Evolutionary conservation across 1,140 invertebrate species (phyloP).

Genomic region (Archegozetes longisetosus): DNA sequence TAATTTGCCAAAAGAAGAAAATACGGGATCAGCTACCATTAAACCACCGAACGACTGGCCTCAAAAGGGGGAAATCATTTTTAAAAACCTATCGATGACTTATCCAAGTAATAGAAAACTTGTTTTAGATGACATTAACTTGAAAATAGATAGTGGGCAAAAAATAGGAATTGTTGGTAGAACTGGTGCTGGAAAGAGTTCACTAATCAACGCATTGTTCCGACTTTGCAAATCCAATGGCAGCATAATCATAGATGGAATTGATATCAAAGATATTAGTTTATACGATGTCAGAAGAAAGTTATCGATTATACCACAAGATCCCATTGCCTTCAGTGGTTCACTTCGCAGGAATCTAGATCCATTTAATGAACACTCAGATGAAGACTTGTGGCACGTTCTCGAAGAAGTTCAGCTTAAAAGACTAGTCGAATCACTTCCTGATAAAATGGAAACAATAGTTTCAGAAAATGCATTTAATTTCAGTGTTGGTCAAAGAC

Average conservation of each 20-base stretch:
- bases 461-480: not conserved
- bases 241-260: conserved; percentile 27
- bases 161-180: conserved; percentile 70
- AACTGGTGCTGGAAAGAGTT: conserved; percentile 81
- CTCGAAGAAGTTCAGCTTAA: conserved; percentile 24
- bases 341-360: conserved; percentile 29
- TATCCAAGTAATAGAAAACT: conserved; percentile 39
- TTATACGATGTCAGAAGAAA: conserved; percentile 17
- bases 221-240: conserved; percentile 49
- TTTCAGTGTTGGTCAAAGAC: conserved; percentile 28
- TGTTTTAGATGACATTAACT: conserved; percentile 31
- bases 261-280: conserved; percentile 26
- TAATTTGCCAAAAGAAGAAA: conserved; percentile 38
- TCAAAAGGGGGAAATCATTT: conserved; percentile 46
- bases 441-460: conserved; percentile 20
- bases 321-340: conserved; percentile 31
- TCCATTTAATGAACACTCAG: conserved; percentile 23
- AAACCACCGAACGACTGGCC: conserved; percentile 39
- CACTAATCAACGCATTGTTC: conserved; percentile 63
- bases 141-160: conserved; percentile 28
- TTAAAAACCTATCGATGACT: conserved; percentile 46
- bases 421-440: conserved; percentile 18
- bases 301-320: conserved; percentile 45
- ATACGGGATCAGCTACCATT: conserved; percentile 24
- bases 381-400: conserved; percentile 25